Percentiles rank a stretch among this genome's conserved stretches.
Evolutionary conservation across 2,888 invertebrate genomes (phyloP).

Genomic region (Sphinx pinastri): DNA sequence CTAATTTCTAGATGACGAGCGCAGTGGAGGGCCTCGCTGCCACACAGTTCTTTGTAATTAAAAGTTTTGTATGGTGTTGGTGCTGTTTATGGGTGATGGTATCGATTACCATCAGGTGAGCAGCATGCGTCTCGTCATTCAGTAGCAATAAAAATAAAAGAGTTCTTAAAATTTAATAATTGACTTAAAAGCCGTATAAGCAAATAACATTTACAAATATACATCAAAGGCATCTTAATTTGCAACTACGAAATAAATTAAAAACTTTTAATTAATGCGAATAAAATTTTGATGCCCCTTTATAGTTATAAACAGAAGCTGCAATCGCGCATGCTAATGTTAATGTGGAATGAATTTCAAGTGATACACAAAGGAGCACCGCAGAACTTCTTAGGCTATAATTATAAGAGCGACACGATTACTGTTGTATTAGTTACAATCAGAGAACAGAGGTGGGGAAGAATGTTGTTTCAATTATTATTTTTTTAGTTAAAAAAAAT

Average conservation of each 20-base stretch:
- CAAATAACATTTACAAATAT: background rate
- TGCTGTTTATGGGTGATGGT: too few relatives aligned
- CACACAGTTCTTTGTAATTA: too few relatives aligned
- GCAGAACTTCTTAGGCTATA: conserved; percentile 63
- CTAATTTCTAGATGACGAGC: too few relatives aligned
- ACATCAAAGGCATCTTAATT: background rate
- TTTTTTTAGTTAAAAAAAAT: too few relatives aligned
- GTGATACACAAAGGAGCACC: conserved; percentile 48
- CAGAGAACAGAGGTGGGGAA: conserved; percentile 46
- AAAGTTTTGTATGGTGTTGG: too few relatives aligned
- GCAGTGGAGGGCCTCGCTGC: too few relatives aligned
- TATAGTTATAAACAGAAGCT: background rate
- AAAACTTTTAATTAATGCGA: background rate
- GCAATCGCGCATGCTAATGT: background rate
- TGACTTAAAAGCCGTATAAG: background rate
- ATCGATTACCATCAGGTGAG: too few relatives aligned
- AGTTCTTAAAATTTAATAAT: too few relatives aligned
- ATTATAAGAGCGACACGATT: conserved; percentile 74
- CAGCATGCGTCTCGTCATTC: too few relatives aligned
- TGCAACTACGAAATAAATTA: background rate
- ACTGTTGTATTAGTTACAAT: conserved; percentile 69
- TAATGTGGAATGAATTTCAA: background rate
- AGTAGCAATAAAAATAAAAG: too few relatives aligned
- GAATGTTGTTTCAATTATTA: conserved; percentile 32
- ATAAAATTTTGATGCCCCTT: background rate